Base-by-base conservation (phyloP, 1,140 invertebrate genomes). In the Zaprionus ghesquierei region DNA sequence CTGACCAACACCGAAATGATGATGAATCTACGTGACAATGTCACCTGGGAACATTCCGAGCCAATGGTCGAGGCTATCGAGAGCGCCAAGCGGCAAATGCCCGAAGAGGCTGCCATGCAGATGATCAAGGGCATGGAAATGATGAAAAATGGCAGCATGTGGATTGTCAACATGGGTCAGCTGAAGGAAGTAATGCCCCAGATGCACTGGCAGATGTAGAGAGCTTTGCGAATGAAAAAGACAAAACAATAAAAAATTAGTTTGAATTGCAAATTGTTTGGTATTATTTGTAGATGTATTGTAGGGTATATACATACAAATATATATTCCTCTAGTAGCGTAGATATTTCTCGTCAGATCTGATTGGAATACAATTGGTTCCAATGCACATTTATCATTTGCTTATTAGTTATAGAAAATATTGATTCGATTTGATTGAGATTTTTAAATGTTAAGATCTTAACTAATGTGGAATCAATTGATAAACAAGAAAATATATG, bases 71-170 rank as follows among this genome's bases (percentile, higher is more conserved):
- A 90, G 41, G 76, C 74, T 46, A 89, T 91, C 23, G 75, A 76
- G 55, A 77, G 84, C 10, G 82, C 89, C 53, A 91, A 91, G 56
- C 75, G 75, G 2, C 89, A 91, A 73, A 79, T 66, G 54, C 90
- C 90, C 15, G 82, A 90, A 35, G 89, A 89, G 60, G 84, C 77
- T 0, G 90, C 90, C 27, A 51, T 53, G 22, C 81, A 91, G 58
- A 74, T 85, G n/a, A 75, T 91, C 27, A 85, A 89, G 12, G 82
- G 74, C 25, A 80, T 91, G 61, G 90, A 91, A 18, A 77, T 81
- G 58, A 76, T 79, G 77, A 85, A 91, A 53, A 91, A 90, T 35
- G 90, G 86, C 44, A 91, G 79, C 60, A 79, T 91, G 72, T 91
- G 84, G 76, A 75, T 91, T 22, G 61, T 87, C 25, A 82, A 75